Evolutionary conservation across 2,113 vertebrate species (phyloP).

Genomic region (pig (Sus scrofa)): DNA sequence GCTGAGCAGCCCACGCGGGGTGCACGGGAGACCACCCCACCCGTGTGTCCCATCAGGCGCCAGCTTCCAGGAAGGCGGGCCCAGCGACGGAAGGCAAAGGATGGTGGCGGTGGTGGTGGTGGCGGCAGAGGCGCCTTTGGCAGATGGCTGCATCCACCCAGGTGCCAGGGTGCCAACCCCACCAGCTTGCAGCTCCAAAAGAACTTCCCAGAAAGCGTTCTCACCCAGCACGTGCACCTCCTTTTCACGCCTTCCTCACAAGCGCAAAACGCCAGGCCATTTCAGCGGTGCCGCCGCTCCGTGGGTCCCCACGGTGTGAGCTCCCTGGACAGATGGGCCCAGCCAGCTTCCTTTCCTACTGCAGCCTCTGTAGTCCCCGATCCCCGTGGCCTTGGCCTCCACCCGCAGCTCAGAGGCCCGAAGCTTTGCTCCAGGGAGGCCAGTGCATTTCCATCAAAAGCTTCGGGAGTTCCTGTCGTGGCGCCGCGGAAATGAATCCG

Average conservation of each 20-base stretch:
- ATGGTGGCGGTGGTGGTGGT: no score
- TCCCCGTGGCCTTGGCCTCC: rapidly evolving
- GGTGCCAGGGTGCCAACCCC: rapidly evolving
- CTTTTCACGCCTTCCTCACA: background rate
- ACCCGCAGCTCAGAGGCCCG: rapidly evolving
- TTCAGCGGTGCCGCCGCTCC: rapidly evolving
- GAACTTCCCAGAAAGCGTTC: background rate
- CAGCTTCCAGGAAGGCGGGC: background rate
- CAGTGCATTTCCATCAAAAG: rapidly evolving
- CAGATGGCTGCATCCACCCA: rapidly evolving
- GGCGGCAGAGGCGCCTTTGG: background rate
- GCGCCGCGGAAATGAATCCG: no score
- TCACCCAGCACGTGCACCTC: rapidly evolving
- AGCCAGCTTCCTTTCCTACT: background rate
- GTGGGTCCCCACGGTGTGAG: rapidly evolving
- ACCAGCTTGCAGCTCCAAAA: rapidly evolving
- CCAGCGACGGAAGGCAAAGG: rapidly evolving
- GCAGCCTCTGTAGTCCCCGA: rapidly evolving
- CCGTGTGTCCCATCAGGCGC: rapidly evolving
- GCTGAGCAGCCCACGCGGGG: rapidly evolving
- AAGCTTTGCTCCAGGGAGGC: background rate
- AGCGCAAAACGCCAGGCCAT: background rate
- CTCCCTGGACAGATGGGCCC: background rate
- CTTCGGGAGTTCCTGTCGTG: no score
- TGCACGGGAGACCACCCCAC: rapidly evolving